Evolutionary conservation across 2,113 vertebrate species (phyloP).

Genomic region (Electrona antarctica): DNA sequence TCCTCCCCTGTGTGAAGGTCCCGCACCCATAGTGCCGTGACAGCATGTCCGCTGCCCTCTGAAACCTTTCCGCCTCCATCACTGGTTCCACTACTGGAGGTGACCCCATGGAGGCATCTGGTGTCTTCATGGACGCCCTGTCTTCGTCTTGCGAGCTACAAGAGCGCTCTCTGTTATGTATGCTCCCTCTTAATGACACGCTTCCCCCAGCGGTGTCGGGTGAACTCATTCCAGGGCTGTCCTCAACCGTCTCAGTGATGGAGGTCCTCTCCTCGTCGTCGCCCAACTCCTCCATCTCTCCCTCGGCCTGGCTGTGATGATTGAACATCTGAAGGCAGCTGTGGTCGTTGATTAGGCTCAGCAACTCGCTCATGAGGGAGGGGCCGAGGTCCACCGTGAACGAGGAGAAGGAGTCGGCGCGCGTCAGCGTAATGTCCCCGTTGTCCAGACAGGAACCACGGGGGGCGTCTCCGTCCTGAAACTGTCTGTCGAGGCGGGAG

Average conservation of each 20-base stretch:
- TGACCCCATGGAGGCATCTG: conserved; percentile 40
- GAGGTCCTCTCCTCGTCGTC: conserved; percentile 47
- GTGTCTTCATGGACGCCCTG: conserved; percentile 21
- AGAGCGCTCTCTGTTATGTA: conserved; percentile 36
- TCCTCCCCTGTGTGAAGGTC: conserved; percentile 56
- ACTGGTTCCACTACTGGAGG: conserved; percentile 22
- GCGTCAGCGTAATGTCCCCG: conserved; percentile 56
- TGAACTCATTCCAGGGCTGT: conserved; percentile 56
- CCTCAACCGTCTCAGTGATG: conserved; percentile 56
- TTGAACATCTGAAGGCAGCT: conserved; percentile 48
- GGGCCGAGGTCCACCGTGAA: conserved; percentile 94
- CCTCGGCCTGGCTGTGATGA: conserved; percentile 26
- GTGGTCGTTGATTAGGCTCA: conserved; percentile 87
- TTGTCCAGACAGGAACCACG: conserved; percentile 46
- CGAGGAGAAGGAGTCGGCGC: conserved; percentile 91
- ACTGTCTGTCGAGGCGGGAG: conserved; percentile 81
- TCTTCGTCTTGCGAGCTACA: conserved; percentile 40
- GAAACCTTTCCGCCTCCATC: conserved; percentile 66
- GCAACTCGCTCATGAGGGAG: conserved; percentile 90
- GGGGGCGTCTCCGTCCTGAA: conserved; percentile 53
- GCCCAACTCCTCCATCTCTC: conserved; percentile 26
- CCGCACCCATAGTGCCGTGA: conserved; percentile 69
- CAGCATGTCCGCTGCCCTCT: conserved; percentile 73
- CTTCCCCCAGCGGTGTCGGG: conserved; percentile 44
- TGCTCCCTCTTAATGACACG: conserved; percentile 23